phyloP scores from a whole-genome alignment of 2,113 vertebrate species.

The Oreochromis aureus region DNA sequence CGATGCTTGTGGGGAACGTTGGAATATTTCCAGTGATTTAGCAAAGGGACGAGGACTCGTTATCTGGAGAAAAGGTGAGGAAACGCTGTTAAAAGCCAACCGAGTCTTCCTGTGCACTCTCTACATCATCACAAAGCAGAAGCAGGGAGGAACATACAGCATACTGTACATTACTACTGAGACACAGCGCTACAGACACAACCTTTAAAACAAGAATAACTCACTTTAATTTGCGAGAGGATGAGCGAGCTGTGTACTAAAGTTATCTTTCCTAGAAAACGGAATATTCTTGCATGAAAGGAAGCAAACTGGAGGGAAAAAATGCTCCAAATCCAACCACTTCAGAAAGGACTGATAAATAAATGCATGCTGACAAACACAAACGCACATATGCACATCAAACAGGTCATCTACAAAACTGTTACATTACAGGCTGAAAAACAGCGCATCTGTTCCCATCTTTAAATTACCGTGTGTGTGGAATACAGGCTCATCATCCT shows the following conservation, averaged over 20 bases:
- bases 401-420: rapidly evolving
- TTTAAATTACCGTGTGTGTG: not conserved
- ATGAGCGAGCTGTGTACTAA: not conserved
- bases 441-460: not conserved
- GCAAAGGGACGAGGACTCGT: not conserved
- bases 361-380: not conserved
- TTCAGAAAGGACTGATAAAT: not conserved
- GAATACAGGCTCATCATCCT: not conserved
- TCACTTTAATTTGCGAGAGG: not conserved
- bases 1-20: not conserved
- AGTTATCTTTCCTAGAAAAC: not conserved
- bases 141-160: not conserved
- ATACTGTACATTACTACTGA: not conserved
- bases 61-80: not conserved
- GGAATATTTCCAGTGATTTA: not conserved
- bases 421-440: not conserved
- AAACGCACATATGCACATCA: not conserved
- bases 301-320: not conserved
- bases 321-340: not conserved
- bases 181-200: not conserved
- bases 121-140: not conserved
- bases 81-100: not conserved
- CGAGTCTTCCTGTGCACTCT: not conserved
- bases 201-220: not conserved
- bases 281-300: not conserved